phyloP scores from a whole-genome alignment of 92 coral and sea anemone species.

The Phymanthus crucifer region DNA sequence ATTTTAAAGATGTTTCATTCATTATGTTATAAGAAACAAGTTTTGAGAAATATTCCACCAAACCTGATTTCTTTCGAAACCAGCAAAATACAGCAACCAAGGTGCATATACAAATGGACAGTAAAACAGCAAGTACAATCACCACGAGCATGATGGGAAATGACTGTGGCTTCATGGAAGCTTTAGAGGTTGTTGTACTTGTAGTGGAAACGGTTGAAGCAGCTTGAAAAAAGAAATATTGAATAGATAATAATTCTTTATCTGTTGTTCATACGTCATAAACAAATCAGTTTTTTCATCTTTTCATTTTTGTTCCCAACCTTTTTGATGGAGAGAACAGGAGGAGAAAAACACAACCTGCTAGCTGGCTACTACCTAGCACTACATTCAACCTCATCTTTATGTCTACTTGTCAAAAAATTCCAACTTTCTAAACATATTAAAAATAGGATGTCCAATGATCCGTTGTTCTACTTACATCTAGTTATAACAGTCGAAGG shows the following conservation, averaged over 20 bases:
- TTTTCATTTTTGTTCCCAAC: too few species aligned
- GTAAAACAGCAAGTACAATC: constrained; percentile 6
- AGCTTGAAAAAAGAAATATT: neutral
- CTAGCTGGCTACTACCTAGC: too few species aligned
- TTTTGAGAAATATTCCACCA: neutral
- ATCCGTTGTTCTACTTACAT: neutral
- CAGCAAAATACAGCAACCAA: neutral
- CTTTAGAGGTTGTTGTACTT: neutral
- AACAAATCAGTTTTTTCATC: too few species aligned
- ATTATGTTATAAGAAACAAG: too few species aligned
- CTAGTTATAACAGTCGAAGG: neutral
- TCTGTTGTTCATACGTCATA: too few species aligned
- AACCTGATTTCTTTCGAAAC: constrained; percentile 15
- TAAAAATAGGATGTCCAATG: too few species aligned
- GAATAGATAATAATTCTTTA: neutral
- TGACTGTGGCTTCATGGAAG: neutral
- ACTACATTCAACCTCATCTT: too few species aligned
- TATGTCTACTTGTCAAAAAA: too few species aligned
- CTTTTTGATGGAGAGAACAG: too few species aligned
- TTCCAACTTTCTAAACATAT: too few species aligned
- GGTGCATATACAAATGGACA: neutral
- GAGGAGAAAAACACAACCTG: too few species aligned
- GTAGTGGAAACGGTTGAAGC: neutral
- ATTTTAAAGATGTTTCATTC: too few species aligned
- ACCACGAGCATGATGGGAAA: neutral